Conservation (phyloP, 1,140 invertebrate species). For the Colletes latitarsis region DNA sequence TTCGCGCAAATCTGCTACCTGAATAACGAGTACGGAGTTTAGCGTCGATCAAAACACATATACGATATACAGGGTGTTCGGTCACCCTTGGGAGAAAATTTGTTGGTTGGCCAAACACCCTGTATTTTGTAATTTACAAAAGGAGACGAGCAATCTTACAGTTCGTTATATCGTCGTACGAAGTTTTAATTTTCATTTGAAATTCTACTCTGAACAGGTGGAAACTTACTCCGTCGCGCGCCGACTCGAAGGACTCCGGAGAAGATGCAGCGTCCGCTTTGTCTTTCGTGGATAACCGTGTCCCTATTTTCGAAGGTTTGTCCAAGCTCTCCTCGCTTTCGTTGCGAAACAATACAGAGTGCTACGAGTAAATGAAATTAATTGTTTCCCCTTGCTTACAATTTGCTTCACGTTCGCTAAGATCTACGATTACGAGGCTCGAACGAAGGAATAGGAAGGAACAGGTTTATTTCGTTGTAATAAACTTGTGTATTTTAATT, state of each 20-base stretch:
- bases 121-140: too few relatives aligned
- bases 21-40: conserved; percentile 60
- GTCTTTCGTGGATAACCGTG: conserved; percentile 73
- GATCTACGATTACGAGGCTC: too few relatives aligned
- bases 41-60: not conserved
- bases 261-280: conserved; percentile 84
- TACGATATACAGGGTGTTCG: too few relatives aligned
- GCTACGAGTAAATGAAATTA: conserved; percentile 77
- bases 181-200: not conserved
- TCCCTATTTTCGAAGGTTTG: conserved; percentile 74
- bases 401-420: not conserved
- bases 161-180: too few relatives aligned
- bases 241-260: conserved; percentile 96
- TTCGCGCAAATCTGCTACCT: conserved; percentile 94
- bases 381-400: not conserved
- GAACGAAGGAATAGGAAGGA: too few relatives aligned
- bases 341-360: conserved; percentile 92
- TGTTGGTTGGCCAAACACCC: too few relatives aligned
- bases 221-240: conserved; percentile 90
- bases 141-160: too few relatives aligned
- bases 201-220: too few relatives aligned
- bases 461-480: too few relatives aligned
- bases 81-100: too few relatives aligned
- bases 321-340: conserved; percentile 84
- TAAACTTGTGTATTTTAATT: too few relatives aligned